Evolutionary conservation across 1,140 invertebrate genomes (phyloP), one percentile per base, ranked within the genome.

Genomic region (Mactra quadrangularis): DNA sequence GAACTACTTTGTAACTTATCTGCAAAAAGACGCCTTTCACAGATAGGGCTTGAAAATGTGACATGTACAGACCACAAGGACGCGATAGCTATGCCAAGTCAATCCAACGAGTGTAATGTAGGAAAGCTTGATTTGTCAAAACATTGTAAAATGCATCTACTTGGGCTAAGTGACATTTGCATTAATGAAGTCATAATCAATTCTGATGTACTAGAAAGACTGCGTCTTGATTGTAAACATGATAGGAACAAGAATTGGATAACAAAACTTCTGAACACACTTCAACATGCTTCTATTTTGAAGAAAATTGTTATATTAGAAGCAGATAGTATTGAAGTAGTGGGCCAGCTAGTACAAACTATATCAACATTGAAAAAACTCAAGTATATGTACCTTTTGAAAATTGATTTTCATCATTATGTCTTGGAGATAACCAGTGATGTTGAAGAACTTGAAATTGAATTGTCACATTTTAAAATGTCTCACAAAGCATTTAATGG

Each of bases 401-500:
- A 64, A 3, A 64, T 64, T 22, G 22, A 64, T 13, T 64, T 64
- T 45, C 1, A 11, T 45, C n/a, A 64, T 9, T 1, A 64, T 45
- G 6, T 22, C 3, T 35, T 64, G 9, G 35, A n/a, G 33, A 2
- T 64, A 22, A n/a, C 35, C 41, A 33, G 4, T 38, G 60, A 64
- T 3, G 60, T 33, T 0, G n/a, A 22, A 22, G 60, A 64, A 9
- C 17, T 64, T 3, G 60, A 64, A 7, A 45, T 64, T 25, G 60
- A 64, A 64, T n/a, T 64, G 33, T 64, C 60, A 4, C 60, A 64
- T 64, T 33, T 64, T 7, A 64, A 33, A n/a, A 17, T 64, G 17
- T 38, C 35, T 33, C 1, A 22, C 3, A 9, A 64, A 11, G 35
- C 11, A 22, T 64, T 64, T 41, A 4, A 35, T 22, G 25, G 35